A percentile compares a stretch with the other conserved stretches of the same genome.
These are phyloP conservation scores for Cetonia aurata DNA, from an alignment of 2,888 invertebrate species.

Conservation along the genomic window DNA sequence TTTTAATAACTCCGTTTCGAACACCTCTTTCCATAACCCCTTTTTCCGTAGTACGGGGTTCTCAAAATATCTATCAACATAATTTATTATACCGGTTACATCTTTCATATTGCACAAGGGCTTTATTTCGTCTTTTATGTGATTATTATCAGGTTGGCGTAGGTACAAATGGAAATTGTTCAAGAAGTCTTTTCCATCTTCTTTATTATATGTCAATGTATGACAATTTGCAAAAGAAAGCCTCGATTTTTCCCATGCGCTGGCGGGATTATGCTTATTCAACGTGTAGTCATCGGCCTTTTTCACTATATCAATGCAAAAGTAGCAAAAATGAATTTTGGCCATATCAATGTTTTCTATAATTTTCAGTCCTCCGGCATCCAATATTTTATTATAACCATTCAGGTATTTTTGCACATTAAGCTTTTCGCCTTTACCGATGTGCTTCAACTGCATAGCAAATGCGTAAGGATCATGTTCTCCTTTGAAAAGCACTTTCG, in stretches of 20 bases:
- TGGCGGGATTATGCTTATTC: background rate
- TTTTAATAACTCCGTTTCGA: constrained; percentile 13
- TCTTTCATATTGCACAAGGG: background rate
- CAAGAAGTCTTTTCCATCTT: constrained; percentile 3
- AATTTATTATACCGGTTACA: background rate
- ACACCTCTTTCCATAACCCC: background rate
- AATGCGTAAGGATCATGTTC: background rate
- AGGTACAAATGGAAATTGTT: constrained; percentile 2
- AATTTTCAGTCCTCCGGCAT: background rate
- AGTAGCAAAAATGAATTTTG: background rate
- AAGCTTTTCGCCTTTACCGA: background rate
- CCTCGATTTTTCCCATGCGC: no score
- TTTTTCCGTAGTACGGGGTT: background rate
- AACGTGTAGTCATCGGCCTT: background rate
- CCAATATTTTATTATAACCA: constrained; percentile 1
- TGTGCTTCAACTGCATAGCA: background rate
- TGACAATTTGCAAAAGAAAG: background rate
- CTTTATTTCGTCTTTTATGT: background rate
- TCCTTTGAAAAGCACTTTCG: background rate
- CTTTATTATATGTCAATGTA: background rate
- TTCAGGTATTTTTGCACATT: background rate
- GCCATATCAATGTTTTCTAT: no score
- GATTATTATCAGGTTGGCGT: background rate
- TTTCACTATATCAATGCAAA: background rate
- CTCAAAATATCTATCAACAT: background rate